These are phyloP conservation scores for Nematostella vectensis DNA, from an alignment of 92 coral and sea anemone genomes.

Conservation along the genomic window DNA sequence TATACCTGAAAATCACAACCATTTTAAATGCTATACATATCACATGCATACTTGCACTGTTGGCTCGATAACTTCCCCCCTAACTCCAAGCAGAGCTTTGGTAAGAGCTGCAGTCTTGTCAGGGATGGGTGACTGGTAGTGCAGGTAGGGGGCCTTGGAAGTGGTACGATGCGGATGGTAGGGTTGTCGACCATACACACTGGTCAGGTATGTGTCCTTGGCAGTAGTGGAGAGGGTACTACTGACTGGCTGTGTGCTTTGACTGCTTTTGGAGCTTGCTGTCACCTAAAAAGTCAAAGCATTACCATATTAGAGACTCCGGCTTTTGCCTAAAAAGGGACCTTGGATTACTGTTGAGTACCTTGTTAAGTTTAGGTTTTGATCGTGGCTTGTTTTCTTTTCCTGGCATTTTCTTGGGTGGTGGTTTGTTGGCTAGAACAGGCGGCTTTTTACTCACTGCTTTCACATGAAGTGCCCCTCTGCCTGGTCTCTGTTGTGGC, in stretches of 20 bases:
- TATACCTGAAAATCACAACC: too few species aligned
- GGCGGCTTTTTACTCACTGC: neutral
- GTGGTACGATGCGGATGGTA: constrained; percentile 82
- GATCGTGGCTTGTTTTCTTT: constrained; percentile 41
- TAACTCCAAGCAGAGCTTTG: constrained; percentile 50
- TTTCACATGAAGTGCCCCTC: neutral
- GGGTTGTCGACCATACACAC: constrained; percentile 84
- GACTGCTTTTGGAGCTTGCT: constrained; percentile 25
- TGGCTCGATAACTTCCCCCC: too few species aligned
- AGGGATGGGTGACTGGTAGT: constrained; percentile 84
- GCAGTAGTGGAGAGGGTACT: constrained; percentile 33
- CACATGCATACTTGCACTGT: too few species aligned
- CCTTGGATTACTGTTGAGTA: constrained; percentile 3
- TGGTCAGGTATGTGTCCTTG: constrained; percentile 58
- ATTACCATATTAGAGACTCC: too few species aligned
- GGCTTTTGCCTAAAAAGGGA: too few species aligned
- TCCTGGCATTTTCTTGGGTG: constrained; percentile 8
- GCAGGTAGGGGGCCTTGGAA: constrained; percentile 80
- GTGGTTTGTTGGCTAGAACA: constrained; percentile 1
- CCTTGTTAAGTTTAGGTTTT: constrained; percentile 28
- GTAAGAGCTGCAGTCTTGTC: constrained; percentile 75
- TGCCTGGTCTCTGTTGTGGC: neutral
- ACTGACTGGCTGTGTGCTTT: constrained; percentile 30
- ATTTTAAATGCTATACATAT: too few species aligned
- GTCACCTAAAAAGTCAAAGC: too few species aligned